A percentile compares a stretch with the other conserved stretches of the same genome.
These are phyloP conservation scores for Anthoscopus minutus DNA, from an alignment of 2,113 vertebrate genomes.

Conservation along the genomic window DNA sequence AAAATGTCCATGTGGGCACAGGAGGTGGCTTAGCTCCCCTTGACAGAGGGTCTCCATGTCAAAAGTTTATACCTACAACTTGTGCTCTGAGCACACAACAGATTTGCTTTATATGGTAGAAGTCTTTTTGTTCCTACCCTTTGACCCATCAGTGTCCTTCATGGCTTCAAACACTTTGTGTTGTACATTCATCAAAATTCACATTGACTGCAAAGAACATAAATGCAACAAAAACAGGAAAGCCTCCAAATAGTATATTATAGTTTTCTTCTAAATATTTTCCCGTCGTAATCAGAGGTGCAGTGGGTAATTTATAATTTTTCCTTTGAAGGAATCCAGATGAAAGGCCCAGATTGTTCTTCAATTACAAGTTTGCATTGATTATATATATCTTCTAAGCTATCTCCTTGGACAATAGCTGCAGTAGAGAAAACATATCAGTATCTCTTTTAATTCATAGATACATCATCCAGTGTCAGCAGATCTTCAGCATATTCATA, in stretches of 20 bases:
- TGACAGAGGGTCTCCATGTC: slow-evolving; percentile 39
- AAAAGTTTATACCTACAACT: slow-evolving; percentile 65
- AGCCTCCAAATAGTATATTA: slow-evolving; percentile 85
- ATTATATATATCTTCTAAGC: slow-evolving; percentile 97
- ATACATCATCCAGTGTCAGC: not conserved
- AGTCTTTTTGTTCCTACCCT: slow-evolving; percentile 72
- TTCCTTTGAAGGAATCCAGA: slow-evolving; percentile 99
- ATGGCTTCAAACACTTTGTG: slow-evolving; percentile 79
- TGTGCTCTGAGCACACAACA: slow-evolving; percentile 62
- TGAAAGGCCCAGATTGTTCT: slow-evolving; percentile 97
- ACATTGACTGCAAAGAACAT: slow-evolving; percentile 82
- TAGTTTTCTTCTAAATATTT: slow-evolving; percentile 86
- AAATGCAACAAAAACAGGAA: slow-evolving; percentile 86
- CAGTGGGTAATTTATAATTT: slow-evolving; percentile 89
- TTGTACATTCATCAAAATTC: slow-evolving; percentile 84
- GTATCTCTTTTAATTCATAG: not conserved
- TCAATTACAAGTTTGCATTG: slow-evolving; percentile 98
- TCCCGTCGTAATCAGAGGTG: slow-evolving; percentile 75
- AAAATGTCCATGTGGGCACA: slow-evolving; percentile 47
- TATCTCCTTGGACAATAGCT: slow-evolving; percentile 98
- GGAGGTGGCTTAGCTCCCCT: slow-evolving; percentile 42
- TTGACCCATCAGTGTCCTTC: slow-evolving; percentile 75
- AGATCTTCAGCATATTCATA: not conserved
- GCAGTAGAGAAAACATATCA: slow-evolving; percentile 51
- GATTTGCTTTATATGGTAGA: slow-evolving; percentile 55